These are phyloP conservation scores for Vireo altiloquus DNA, from an alignment of 2,113 vertebrate species.

Conservation along the genomic window DNA sequence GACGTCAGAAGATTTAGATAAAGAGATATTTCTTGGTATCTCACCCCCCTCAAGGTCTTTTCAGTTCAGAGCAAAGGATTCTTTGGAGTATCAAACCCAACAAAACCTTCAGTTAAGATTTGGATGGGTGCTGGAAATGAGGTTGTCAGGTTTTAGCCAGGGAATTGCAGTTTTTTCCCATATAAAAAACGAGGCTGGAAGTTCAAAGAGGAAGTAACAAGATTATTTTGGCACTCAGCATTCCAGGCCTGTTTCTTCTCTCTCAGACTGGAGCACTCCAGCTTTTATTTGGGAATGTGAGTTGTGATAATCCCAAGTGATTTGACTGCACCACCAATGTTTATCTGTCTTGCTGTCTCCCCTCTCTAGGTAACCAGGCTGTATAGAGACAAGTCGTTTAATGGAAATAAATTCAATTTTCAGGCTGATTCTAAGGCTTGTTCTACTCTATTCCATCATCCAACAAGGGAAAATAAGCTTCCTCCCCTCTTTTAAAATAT, in stretches of 20 bases:
- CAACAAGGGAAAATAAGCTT: not conserved
- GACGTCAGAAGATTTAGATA: not conserved
- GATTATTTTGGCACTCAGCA: not conserved
- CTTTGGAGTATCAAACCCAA: not conserved
- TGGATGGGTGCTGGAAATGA: not conserved
- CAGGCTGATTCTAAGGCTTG: not conserved
- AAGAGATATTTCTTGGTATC: not conserved
- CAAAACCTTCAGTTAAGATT: too few species aligned
- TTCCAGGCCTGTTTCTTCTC: not conserved
- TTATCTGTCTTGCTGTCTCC: not conserved
- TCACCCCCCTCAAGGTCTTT: not conserved
- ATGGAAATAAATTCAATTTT: not conserved
- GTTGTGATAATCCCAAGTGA: not conserved
- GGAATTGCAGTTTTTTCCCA: not conserved
- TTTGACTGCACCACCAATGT: not conserved
- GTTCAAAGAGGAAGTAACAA: constrained; percentile 25
- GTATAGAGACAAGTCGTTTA: not conserved
- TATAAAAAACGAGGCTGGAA: not conserved
- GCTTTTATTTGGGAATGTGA: not conserved
- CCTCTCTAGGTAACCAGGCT: not conserved
- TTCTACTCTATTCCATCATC: not conserved
- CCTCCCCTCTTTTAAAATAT: not conserved
- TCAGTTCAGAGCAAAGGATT: not conserved
- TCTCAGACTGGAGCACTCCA: not conserved
- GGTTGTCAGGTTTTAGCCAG: not conserved